Evolutionary conservation across 2,888 invertebrate species (phyloP), one percentile per base, ranked within the genome.

Genomic region (Sceliomorpha sp.): DNA sequence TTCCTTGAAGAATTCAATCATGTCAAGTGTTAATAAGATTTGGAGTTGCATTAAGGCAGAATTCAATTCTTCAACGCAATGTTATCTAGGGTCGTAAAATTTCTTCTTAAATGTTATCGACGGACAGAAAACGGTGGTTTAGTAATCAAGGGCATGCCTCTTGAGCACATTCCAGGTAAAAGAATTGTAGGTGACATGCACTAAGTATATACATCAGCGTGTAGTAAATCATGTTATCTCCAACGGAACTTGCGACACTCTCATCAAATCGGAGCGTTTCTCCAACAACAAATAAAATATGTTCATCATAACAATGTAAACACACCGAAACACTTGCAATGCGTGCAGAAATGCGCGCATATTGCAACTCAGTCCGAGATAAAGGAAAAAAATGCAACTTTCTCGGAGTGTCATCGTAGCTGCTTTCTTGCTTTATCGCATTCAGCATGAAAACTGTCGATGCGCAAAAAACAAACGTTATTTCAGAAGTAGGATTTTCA

Each of bases 61-160:
- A 29, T 9, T 29, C 8, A 29, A 29, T 7, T 29, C 29, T n/a
- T n/a, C 8, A 29, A 29, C 9, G 29, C 29, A 29, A 29, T 9
- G 20, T 8, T 29, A n/a, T 29, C 8, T 29, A 29, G 29, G 29
- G 9, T 8, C 15, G n/a, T n/a, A 39, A 9, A 6, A 2, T n/a
- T 39, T 10, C 24, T 17, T 6, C 12, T 39, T 10, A 10, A 7
- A 17, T 10, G 12, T 20, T 14, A 8, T 15, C 20, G 20, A 50
- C 26, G 44, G 44, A 50, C 34, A 9, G n/a, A 48, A 59, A 42
- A 42, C 10, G 15, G 47, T 14, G 26, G 40, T 63, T 55, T 59
- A 50, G 53, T 62, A 48, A 62, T 73, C 32, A 63, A 64, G 63
- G 67, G 64, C 73, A 73, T 70, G 73, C 73, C 70, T 70, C 56